A percentile compares a stretch with the other conserved stretches of the same genome.
Evolutionary conservation across 2,888 invertebrate species (phyloP).

Genomic region (Euzetes globulus): DNA sequence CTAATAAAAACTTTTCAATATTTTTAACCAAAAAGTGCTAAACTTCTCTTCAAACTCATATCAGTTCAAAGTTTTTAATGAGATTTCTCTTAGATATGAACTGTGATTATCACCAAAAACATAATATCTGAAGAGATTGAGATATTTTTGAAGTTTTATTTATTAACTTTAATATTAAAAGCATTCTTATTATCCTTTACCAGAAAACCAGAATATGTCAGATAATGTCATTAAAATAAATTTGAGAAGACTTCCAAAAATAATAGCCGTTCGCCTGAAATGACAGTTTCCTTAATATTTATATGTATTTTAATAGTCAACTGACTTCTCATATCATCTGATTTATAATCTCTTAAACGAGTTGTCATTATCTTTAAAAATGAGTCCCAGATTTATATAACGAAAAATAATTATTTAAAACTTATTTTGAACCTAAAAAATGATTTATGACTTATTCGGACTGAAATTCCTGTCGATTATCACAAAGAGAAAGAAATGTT

Average conservation of each 20-base stretch:
- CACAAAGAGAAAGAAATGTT: neutral
- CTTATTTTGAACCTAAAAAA: neutral
- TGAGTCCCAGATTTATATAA: neutral
- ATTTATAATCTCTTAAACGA: neutral
- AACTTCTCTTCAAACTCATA: too few species aligned
- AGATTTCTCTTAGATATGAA: too few species aligned
- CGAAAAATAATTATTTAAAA: neutral
- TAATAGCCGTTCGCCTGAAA: neutral
- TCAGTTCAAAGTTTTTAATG: too few species aligned
- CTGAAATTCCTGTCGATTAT: neutral
- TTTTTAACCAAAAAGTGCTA: too few species aligned
- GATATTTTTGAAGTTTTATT: neutral
- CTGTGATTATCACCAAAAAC: neutral
- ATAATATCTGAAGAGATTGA: neutral
- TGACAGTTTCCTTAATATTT: neutral
- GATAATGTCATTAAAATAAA: slow-evolving; percentile 17
- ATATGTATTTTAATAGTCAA: too few species aligned
- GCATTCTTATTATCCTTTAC: too few species aligned
- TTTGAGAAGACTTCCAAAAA: neutral
- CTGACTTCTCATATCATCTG: neutral
- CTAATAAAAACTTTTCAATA: too few species aligned
- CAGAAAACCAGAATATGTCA: neutral
- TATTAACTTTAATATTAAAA: neutral
- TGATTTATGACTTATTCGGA: neutral
- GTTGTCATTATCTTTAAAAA: neutral